Base-by-base conservation (phyloP, 2,888 invertebrate species). In the Coelinius sp. region DNA sequence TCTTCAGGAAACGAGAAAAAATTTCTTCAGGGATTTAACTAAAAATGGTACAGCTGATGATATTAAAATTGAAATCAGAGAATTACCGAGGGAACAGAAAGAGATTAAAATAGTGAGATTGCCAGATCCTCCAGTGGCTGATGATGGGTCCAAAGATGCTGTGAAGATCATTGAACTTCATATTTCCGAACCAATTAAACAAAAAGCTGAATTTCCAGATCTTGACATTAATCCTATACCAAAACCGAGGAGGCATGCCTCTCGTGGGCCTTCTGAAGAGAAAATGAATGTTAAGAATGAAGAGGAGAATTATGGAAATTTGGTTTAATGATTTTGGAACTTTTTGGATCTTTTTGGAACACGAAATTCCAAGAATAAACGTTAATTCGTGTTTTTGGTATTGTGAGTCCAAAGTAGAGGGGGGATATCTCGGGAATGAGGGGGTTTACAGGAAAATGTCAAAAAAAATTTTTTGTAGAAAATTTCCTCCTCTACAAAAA, bases 211-310 rank as follows among this genome's bases (percentile, higher is more conserved):
- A 31, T 73, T 83, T 6, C 59, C 80, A 2, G 75, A 80, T 6
- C 22, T 31, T 5, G 80, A 80, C 4, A 71, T 83, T 7, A 85
- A 91, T 85, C 91, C 91, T 1, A 89, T 91, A 84, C 90, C 91
- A 81, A 91, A 91, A 83, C 91, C 91, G 1, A 89, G 90, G 79
- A 88, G 91, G 80, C 90, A 90, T 68, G 83, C 80, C 59, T 75
- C 81, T 56, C 72, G 81, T 25, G 79, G 72, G 75, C 35, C 79
- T 1, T 77, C 76, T 14, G 41, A 14, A 14, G 41, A 14, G 56
- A 59, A 65, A n/a, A n/a, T n/a, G 8, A 8, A 52, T 3, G 67
- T n/a, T n/a, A 71, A 70, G 7, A 41, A 68, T 6, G 4, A 73
- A 2, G 64, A 25, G 2, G 76, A 71, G 8, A 76, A 76, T 22